These are phyloP conservation scores for Apamea sordens DNA, from an alignment of 2,888 invertebrate genomes.

Conservation along the genomic window DNA sequence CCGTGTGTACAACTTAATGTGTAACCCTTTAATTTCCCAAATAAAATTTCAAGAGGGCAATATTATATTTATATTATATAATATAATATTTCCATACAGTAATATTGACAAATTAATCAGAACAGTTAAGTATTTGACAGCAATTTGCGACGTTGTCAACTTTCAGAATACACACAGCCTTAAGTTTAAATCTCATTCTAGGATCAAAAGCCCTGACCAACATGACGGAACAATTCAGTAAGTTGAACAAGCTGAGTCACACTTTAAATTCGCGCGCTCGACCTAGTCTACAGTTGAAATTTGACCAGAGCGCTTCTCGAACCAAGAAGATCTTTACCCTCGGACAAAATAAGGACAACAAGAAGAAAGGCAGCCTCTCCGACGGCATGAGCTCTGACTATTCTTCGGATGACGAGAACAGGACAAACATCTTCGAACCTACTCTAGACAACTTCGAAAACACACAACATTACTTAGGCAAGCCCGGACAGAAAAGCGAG, in stretches of 20 bases:
- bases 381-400: slow-evolving; percentile 91
- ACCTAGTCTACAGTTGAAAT: slow-evolving; percentile 87
- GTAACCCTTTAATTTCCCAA: too few species aligned
- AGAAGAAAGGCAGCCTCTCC: slow-evolving; percentile 92
- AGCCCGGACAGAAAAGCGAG: slow-evolving; percentile 73
- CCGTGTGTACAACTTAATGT: too few species aligned
- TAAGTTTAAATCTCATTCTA: slow-evolving; percentile 69
- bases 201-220: slow-evolving; percentile 96
- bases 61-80: too few species aligned
- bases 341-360: slow-evolving; percentile 85
- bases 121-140: not conserved
- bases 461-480: slow-evolving; percentile 87
- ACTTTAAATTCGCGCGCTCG: slow-evolving; percentile 91
- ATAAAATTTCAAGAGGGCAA: not conserved
- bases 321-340: slow-evolving; percentile 89
- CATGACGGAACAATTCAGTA: slow-evolving; percentile 96
- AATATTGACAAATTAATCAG: not conserved
- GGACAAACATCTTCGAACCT: slow-evolving; percentile 88
- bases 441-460: slow-evolving; percentile 88
- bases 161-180: not conserved
- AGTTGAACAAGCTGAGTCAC: slow-evolving; percentile 93
- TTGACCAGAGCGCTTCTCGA: slow-evolving; percentile 84
- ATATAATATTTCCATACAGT: not conserved
- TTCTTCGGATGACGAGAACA: slow-evolving; percentile 89
- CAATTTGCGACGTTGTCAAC: not conserved